Base-by-base conservation (phyloP, 1,140 invertebrate species). In the Papilio polyxenes region DNA sequence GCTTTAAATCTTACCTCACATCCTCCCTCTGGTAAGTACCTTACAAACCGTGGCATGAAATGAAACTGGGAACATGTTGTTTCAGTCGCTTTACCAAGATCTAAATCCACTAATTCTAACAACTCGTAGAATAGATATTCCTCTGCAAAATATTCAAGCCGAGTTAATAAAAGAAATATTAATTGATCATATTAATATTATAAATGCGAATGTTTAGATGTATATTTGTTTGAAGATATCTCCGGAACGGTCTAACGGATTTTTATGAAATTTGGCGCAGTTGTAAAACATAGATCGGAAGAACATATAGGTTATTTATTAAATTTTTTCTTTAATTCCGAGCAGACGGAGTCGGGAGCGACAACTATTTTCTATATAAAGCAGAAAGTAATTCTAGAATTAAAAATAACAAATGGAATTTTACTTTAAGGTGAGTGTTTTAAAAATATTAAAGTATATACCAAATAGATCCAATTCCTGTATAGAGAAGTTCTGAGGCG, bases 41-140 rank as follows among this genome's bases (percentile, higher is more conserved):
- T 95, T 0, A 98, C 98, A 95, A 99, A 99, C 87, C 99, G 95
- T 5, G 99, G 99, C 96, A 99, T 97, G 84, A 99, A 97, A 95
- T 99, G 99, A 94, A 99, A 99, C 81, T 97, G 97, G 15, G 97
- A 97, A 94, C 99, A 99, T 3, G 96, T 96, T 49, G 95, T 92
- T n/a, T 94, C 95, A 80, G 97, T 96, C 7, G 96, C 96, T 78
- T 96, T 96, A 1, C 96, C 96, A 87, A 99, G 96, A 90, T 99
- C 97, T 81, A 99, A 96, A 94, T 99, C 99, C 1, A 98, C 96
- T 10, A 99, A 92, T 92, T 99, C 99, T 51, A 99, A 93, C 31
- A 99, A 94, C 91, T 99, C 98, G 78, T 96, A 95, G 89, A 99
- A 99, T 1, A 99, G 92, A 93, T 97, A 99, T 65, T 96, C 95